These are phyloP conservation scores for Torymus aiolomorphi DNA, from an alignment of 2,888 invertebrate genomes.

Conservation along the genomic window DNA sequence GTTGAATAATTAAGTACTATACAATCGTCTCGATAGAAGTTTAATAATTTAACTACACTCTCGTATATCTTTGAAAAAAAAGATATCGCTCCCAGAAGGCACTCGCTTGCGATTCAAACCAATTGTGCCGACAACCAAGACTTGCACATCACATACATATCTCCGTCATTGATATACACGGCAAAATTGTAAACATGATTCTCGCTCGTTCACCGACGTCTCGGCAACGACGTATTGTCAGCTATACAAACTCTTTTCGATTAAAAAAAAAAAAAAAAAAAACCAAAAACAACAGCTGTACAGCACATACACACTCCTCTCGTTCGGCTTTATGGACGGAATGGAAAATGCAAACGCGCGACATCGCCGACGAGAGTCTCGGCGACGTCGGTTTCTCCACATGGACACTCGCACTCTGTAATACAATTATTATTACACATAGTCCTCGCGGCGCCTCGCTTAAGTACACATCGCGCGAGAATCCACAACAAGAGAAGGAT, in stretches of 20 bases:
- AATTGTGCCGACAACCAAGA: constrained; percentile 38
- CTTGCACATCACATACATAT: not conserved
- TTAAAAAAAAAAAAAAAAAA: constrained; percentile 19
- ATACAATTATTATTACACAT: not conserved
- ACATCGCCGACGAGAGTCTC: constrained; percentile 29
- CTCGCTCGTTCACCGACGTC: not conserved
- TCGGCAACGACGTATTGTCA: constrained; percentile 36
- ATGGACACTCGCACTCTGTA: constrained; percentile 3
- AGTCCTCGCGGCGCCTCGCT: too few species aligned
- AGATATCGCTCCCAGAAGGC: constrained; percentile 43
- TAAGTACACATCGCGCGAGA: too few species aligned
- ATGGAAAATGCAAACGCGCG: constrained; percentile 31
- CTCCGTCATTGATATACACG: not conserved
- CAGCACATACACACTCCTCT: too few species aligned
- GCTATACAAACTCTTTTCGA: constrained; percentile 31
- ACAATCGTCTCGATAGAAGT: constrained; percentile 43
- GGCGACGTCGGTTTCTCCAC: not conserved
- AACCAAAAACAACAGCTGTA: too few species aligned
- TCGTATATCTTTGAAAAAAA: constrained; percentile 38
- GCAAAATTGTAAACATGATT: constrained; percentile 31
- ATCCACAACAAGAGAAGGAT: too few species aligned
- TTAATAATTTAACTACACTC: constrained; percentile 39
- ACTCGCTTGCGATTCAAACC: constrained; percentile 41
- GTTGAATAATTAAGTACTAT: constrained; percentile 50
- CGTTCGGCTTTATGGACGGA: constrained; percentile 56